Percentiles rank a stretch among this genome's conserved stretches.
Conservation (phyloP, 2,113 vertebrate species). For the Rattus norvegicus region GRCr8 NC_086033.1:17895001-17895500, state of each 20-base stretch:
- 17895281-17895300: background rate
- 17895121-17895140: background rate
- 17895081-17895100: background rate
- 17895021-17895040: background rate
- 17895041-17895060: background rate
- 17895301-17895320: background rate
- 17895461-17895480: background rate
- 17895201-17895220: too few relatives aligned
- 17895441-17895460: too few relatives aligned
- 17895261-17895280: background rate
- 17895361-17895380: background rate
- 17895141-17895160: background rate
- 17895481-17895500: background rate
- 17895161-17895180: background rate
- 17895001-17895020: background rate
- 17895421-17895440: background rate
- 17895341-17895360: too few relatives aligned
- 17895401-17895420: background rate
- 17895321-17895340: background rate
- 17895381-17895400: background rate
- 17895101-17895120: background rate
- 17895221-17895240: background rate
- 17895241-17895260: background rate
- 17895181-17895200: background rate
- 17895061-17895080: background rate